A percentile compares a stretch with the other conserved stretches of the same genome.
Conservation (phyloP, 2,113 vertebrate species). For the Sphyrna mokarran region DNA sequence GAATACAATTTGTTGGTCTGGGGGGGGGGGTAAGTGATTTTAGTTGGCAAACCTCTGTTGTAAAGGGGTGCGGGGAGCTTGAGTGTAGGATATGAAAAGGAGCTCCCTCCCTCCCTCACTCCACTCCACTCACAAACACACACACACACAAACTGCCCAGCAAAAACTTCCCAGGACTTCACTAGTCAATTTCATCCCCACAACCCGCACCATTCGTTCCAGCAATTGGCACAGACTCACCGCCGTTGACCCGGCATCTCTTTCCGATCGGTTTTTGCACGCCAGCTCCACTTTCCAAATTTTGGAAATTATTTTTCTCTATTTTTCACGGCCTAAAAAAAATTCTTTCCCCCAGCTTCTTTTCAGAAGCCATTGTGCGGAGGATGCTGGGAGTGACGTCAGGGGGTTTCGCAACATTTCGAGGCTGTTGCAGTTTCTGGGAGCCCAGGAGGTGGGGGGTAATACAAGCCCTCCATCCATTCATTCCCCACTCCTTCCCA, state of each 20-base stretch:
- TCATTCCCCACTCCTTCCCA: neutral
- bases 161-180: conserved; percentile 67
- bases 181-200: conserved; percentile 60
- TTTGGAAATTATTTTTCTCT: conserved; percentile 49
- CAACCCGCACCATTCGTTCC: conserved; percentile 57
- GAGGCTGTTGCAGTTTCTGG: neutral
- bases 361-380: conserved; percentile 65
- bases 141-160: conserved; percentile 29
- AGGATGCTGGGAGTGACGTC: conserved; percentile 75
- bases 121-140: neutral
- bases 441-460: neutral
- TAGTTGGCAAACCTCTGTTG: neutral
- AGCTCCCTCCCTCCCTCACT: neutral
- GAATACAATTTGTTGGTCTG: neutral
- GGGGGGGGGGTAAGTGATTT: neutral
- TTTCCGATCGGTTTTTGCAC: conserved; percentile 44
- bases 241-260: conserved; percentile 53
- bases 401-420: conserved; percentile 58
- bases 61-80: neutral
- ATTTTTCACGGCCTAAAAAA: conserved; percentile 61
- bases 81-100: neutral
- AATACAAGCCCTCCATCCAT: neutral
- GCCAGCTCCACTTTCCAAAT: conserved; percentile 45
- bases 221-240: conserved; percentile 51
- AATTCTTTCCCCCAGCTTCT: conserved; percentile 61